These are phyloP conservation scores for Pyrrhura leucotis DNA, from an alignment of 2,797 vertebrate species.

Conservation along the genomic window DNA sequence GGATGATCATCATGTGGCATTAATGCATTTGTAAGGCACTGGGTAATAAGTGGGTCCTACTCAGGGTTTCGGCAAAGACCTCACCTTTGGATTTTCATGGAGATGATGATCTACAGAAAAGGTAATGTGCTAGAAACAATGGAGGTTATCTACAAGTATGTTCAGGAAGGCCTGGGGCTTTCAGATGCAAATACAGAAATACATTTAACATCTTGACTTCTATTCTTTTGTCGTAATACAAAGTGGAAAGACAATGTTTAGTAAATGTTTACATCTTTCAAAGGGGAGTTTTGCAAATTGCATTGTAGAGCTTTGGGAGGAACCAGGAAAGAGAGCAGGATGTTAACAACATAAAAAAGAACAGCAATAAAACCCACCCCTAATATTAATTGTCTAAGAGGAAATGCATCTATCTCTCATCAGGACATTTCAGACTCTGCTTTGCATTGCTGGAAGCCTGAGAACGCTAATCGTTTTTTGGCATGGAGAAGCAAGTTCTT, in stretches of 20 bases:
- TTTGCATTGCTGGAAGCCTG: constrained; percentile 71
- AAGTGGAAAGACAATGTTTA: constrained; percentile 69
- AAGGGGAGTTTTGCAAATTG: constrained; percentile 60
- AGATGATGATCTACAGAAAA: constrained; percentile 22
- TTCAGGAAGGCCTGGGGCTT: constrained; percentile 65
- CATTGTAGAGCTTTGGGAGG: constrained; percentile 65
- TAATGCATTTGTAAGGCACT: background rate
- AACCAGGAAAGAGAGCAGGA: constrained; percentile 71
- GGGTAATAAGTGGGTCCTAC: background rate
- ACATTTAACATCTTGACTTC: constrained; percentile 65
- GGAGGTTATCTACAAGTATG: constrained; percentile 39
- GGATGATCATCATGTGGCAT: background rate
- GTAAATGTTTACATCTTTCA: constrained; percentile 65
- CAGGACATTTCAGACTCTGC: constrained; percentile 64
- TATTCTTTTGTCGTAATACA: constrained; percentile 63
- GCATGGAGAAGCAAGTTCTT: constrained; percentile 57
- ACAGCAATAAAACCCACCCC: constrained; percentile 70
- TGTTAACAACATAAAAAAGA: constrained; percentile 73
- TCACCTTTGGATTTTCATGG: background rate
- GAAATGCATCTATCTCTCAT: constrained; percentile 74
- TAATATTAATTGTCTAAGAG: constrained; percentile 73
- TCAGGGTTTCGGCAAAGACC: background rate
- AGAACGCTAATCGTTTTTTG: constrained; percentile 61
- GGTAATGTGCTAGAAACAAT: background rate
- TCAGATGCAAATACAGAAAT: constrained; percentile 62